Base-by-base conservation (phyloP, 1,140 invertebrate species). In the Sminthurinus signatus region DNA sequence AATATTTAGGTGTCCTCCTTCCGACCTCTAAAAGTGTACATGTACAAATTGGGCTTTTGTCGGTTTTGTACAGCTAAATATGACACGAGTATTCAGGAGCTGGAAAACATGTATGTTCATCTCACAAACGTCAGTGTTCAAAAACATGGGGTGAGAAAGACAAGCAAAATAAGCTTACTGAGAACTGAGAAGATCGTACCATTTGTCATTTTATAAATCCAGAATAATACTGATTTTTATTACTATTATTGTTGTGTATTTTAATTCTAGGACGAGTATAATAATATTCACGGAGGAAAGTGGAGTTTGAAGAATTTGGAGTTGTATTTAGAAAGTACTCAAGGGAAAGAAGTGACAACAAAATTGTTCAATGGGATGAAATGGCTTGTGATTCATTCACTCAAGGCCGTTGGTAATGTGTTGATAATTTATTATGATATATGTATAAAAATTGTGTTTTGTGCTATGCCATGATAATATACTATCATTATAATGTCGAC, bases 211-310 rank as follows among this genome's bases (percentile, higher is more conserved):
- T n/a, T n/a, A n/a, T n/a, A n/a, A n/a, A n/a, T n/a, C n/a, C n/a
- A n/a, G n/a, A n/a, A n/a, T n/a, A n/a, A n/a, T n/a, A n/a, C n/a
- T n/a, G 46, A 51, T 27, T 50, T 27, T 25, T 12, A 29, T 36
- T 56, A n/a, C n/a, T n/a, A 39, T 39, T 39, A 39, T 46, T 46
- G 44, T n/a, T n/a, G 27, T 28, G 1, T 55, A 14, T 28, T 54
- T 12, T 52, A 29, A 21, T 19, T 27, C 31, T 67, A 96, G 89
- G 89, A 90, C 17, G 93, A 96, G 74, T 98, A 98, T 73, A 97
- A 97, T 76, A 88, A 84, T 68, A 81, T 95, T 57, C 93, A 97
- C 73, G 93, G 94, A 3, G 93, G 93, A 0, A 98, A 98, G 80
- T 85, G 95, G 81, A 93, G 88, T 52, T 85, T 96, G 2, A 86